Conservation (phyloP, 2,113 vertebrate genomes). For the Coptodon rendalli region DNA sequence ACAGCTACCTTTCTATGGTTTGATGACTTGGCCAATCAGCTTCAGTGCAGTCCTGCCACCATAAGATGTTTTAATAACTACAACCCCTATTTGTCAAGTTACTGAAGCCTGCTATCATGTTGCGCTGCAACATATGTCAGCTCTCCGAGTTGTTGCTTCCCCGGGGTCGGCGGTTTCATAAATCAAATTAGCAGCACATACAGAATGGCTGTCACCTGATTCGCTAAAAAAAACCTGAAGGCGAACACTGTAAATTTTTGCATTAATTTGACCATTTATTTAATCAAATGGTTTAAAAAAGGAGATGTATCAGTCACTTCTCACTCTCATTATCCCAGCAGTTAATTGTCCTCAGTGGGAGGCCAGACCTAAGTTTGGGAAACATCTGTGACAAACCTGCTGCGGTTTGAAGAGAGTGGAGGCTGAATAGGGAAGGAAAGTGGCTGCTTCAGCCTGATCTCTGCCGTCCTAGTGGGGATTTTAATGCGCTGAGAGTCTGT, state of each 20-base stretch:
- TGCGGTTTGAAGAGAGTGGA: conserved; percentile 16
- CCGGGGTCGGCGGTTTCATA: conserved; percentile 7
- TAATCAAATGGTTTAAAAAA: neutral
- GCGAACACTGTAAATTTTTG: neutral
- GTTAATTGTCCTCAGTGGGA: neutral
- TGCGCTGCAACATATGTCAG: conserved; percentile 54
- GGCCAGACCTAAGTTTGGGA: neutral
- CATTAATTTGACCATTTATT: neutral
- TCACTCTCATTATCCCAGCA: neutral
- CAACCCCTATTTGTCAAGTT: conserved; percentile 48
- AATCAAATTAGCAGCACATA: conserved; percentile 56
- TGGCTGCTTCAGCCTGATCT: conserved; percentile 30
- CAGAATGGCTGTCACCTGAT: neutral
- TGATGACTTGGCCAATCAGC: neutral
- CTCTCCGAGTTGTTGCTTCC: conserved; percentile 35
- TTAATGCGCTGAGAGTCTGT: conserved; percentile 19
- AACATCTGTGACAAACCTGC: conserved; percentile 46
- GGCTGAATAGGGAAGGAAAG: conserved; percentile 27
- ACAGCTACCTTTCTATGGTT: neutral
- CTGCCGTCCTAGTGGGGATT: conserved; percentile 37
- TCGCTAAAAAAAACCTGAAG: neutral
- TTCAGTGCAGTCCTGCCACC: neutral
- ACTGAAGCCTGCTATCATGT: conserved; percentile 42
- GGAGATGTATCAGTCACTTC: neutral
- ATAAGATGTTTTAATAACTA: conserved; percentile 28